Conservation (phyloP, 2,113 vertebrate species). For the Plectropomus leopardus region DNA sequence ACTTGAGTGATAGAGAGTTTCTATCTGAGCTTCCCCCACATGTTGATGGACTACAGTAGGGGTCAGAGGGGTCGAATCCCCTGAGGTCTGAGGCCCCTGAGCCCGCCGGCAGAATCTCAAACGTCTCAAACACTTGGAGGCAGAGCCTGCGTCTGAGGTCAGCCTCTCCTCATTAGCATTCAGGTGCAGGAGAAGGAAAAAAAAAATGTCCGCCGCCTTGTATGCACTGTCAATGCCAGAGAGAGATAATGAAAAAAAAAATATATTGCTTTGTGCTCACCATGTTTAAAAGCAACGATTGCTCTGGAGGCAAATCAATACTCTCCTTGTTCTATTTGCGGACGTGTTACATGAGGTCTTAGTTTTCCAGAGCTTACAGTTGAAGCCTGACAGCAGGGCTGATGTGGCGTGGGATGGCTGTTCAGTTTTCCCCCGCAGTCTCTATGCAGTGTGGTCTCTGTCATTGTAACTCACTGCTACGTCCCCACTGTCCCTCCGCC, state of each 20-base stretch:
- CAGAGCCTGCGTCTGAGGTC: conserved; percentile 16
- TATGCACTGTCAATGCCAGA: conserved; percentile 1
- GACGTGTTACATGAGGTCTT: conserved; percentile 46
- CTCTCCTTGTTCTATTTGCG: conserved; percentile 39
- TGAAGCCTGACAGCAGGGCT: conserved; percentile 17
- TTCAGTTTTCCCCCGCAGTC: conserved; percentile 54
- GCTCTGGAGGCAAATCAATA: conserved; percentile 60
- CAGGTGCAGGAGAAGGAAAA: conserved; percentile 29
- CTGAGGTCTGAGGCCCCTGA: not conserved
- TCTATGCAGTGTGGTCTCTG: conserved; percentile 63
- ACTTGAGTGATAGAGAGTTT: too few relatives aligned
- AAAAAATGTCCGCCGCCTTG: conserved; percentile 10
- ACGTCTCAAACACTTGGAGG: conserved; percentile 13
- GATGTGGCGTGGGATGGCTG: conserved; percentile 47
- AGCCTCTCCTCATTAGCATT: conserved; percentile 62
- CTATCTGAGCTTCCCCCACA: too few relatives aligned
- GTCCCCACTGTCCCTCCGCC: conserved; percentile 27
- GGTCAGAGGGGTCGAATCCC: not conserved
- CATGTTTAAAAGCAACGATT: not conserved
- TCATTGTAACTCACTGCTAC: conserved; percentile 53
- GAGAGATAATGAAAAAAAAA: conserved; percentile 38
- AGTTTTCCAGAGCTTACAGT: conserved; percentile 34
- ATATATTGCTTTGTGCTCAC: conserved; percentile 10
- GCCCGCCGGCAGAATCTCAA: not conserved
- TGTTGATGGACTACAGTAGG: not conserved